Evolutionary conservation across 2,797 vertebrate species (phyloP).

Genomic region (Gorsachius magnificus): DNA sequence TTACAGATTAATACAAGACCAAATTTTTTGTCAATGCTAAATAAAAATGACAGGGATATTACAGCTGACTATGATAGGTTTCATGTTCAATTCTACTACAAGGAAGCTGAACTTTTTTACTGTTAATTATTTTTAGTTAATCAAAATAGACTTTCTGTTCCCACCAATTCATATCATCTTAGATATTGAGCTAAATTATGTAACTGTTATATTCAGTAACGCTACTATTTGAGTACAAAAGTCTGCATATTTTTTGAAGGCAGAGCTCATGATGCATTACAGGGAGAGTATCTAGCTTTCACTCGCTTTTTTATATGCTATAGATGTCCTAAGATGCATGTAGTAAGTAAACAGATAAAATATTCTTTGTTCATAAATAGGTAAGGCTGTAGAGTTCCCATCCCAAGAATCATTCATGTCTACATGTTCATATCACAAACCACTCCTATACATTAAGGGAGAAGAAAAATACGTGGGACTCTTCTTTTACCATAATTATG

Average conservation of each 20-base stretch:
- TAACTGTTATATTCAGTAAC: neutral
- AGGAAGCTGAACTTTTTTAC: neutral
- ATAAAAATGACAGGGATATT: neutral
- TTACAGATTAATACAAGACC: neutral
- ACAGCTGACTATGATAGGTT: neutral
- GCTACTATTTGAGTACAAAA: neutral
- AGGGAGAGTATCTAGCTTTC: neutral
- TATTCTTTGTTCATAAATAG: neutral
- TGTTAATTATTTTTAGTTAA: neutral
- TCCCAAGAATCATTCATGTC: neutral
- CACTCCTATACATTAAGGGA: neutral
- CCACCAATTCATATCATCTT: neutral
- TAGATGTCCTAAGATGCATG: neutral
- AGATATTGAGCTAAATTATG: neutral
- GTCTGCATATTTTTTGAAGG: neutral
- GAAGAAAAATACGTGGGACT: neutral
- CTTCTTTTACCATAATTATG: neutral
- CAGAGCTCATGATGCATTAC: neutral
- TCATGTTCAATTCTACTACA: neutral
- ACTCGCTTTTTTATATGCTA: neutral
- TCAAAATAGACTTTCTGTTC: neutral
- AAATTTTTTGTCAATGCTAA: neutral
- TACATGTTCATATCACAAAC: neutral
- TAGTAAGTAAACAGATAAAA: neutral
- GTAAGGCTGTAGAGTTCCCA: neutral